Percentiles rank a stretch among this genome's conserved stretches.
These are phyloP conservation scores for Chrysomela aeneicollis DNA, from an alignment of 2,888 invertebrate species.

Conservation along the genomic window DNA sequence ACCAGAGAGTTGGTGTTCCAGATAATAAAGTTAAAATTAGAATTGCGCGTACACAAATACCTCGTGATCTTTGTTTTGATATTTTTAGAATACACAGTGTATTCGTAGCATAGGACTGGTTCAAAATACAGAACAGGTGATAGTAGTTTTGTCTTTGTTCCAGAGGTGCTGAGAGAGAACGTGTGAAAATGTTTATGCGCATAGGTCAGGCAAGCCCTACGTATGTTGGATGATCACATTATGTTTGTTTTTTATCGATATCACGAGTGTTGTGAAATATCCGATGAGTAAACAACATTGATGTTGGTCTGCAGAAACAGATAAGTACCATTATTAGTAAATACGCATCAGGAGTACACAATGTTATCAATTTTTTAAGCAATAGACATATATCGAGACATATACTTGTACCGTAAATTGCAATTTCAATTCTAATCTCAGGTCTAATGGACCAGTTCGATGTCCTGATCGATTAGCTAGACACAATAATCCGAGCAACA, in stretches of 20 bases:
- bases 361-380: background rate
- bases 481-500: too few relatives aligned
- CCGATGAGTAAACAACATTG: background rate
- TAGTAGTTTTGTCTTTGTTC: background rate
- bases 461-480: too few relatives aligned
- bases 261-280: too few relatives aligned
- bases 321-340: background rate
- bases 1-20: slow-evolving; percentile 20
- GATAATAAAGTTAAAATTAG: slow-evolving; percentile 24
- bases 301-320: background rate
- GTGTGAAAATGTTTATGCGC: background rate
- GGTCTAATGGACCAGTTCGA: too few relatives aligned
- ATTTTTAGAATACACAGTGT: slow-evolving; percentile 10
- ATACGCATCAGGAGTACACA: background rate
- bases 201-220: too few relatives aligned
- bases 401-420: background rate
- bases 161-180: too few relatives aligned
- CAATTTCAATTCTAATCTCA: slow-evolving; percentile 5
- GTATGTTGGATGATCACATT: too few relatives aligned
- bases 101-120: background rate
- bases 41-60: slow-evolving; percentile 14
- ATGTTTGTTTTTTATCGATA: too few relatives aligned
- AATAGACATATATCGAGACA: background rate
- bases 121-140: background rate
- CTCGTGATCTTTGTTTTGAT: slow-evolving; percentile 17